Conservation (phyloP, 2,888 invertebrate genomes). For the Hartigia nigra region DNA sequence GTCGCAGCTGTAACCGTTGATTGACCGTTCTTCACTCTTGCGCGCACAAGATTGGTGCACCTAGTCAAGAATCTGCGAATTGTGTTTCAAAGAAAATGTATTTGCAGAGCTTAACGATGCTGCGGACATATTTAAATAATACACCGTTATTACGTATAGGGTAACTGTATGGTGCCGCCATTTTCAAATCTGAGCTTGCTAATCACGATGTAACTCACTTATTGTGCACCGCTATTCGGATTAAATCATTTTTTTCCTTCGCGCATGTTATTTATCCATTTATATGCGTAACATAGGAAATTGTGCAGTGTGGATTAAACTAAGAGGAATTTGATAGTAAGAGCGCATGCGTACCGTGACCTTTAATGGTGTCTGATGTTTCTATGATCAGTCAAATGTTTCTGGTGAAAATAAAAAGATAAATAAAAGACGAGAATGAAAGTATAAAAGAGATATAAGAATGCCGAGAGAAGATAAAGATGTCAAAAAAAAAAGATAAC, state of each 20-base stretch:
- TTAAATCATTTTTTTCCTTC: slow-evolving; percentile 21
- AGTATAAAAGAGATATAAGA: neutral
- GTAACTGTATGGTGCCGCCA: slow-evolving; percentile 46
- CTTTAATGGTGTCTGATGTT: neutral
- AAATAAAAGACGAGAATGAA: neutral
- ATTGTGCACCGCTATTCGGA: slow-evolving; percentile 26
- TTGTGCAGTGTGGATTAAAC: neutral
- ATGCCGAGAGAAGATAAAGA: neutral
- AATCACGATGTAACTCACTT: slow-evolving; percentile 19
- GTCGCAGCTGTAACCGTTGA: neutral
- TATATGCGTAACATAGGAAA: neutral
- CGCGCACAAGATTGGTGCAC: slow-evolving; percentile 35
- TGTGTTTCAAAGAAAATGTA: neutral
- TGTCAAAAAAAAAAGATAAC: neutral
- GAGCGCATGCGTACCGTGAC: neutral
- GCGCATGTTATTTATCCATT: slow-evolving; percentile 6
- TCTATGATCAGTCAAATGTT: neutral
- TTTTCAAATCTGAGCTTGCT: slow-evolving; percentile 44
- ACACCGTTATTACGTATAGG: slow-evolving; percentile 41
- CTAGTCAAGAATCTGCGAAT: slow-evolving; percentile 42
- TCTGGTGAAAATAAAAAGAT: neutral
- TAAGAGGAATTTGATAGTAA: neutral
- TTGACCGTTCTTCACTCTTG: slow-evolving; percentile 17
- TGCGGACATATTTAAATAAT: slow-evolving; percentile 31
- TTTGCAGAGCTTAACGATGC: neutral